These are phyloP conservation scores for Platalea minor DNA, from an alignment of 2,797 vertebrate genomes.

Conservation along the genomic window DNA sequence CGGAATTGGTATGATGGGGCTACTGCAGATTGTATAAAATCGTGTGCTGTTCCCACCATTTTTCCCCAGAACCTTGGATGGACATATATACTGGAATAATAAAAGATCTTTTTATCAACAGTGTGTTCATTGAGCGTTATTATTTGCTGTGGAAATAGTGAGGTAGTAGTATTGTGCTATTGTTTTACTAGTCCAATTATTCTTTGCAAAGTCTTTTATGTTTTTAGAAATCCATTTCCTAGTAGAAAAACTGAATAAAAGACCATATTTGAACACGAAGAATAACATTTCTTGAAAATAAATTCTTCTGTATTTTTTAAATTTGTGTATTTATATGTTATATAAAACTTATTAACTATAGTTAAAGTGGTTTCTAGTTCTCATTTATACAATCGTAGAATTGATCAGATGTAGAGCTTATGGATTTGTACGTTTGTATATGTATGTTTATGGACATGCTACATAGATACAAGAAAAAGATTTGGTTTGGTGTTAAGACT, in stretches of 20 bases:
- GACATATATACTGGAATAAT: not conserved
- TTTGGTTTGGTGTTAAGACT: not conserved
- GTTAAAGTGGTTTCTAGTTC: not conserved
- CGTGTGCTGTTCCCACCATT: not conserved
- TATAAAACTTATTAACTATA: not conserved
- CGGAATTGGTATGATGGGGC: not conserved
- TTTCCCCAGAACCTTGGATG: not conserved
- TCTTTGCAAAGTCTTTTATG: not conserved
- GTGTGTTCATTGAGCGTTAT: not conserved
- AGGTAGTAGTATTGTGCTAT: not conserved
- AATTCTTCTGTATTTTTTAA: not conserved
- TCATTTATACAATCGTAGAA: not conserved
- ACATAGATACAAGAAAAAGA: not conserved
- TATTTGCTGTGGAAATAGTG: not conserved
- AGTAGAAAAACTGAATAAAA: not conserved
- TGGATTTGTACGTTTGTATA: not conserved
- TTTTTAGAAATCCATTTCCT: not conserved
- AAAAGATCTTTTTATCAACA: not conserved
- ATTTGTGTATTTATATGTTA: not conserved
- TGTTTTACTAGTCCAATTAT: not conserved
- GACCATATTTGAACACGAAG: rapidly evolving
- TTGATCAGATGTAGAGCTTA: not conserved
- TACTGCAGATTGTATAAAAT: not conserved
- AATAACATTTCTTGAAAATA: not conserved
- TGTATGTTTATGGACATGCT: not conserved